Percentiles rank a stretch among this genome's conserved stretches.
phyloP scores from a whole-genome alignment of 2,113 vertebrate species.

The Xiphophorus couchianus region DNA sequence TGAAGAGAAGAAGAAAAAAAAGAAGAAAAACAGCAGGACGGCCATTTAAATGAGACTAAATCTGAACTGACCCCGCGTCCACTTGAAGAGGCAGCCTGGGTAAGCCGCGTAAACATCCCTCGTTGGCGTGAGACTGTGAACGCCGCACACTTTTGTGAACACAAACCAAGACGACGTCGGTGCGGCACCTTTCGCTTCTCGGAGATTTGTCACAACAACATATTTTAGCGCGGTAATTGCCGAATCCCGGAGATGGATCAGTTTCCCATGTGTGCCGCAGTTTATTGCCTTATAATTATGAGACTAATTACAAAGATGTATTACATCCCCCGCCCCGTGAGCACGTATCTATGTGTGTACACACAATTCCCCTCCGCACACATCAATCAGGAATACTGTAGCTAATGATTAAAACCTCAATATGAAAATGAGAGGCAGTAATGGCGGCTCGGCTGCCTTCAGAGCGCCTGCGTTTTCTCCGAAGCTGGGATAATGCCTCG shows the following conservation, averaged over 20 bases:
- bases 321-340: conserved; percentile 55
- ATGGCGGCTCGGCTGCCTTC: conserved; percentile 46
- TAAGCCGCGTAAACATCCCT: neutral
- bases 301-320: conserved; percentile 79
- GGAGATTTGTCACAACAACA: conserved; percentile 64
- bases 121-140: conserved; percentile 1
- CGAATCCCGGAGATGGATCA: conserved; percentile 63
- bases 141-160: conserved; percentile 2
- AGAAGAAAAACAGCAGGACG: conserved; percentile 3
- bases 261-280: conserved; percentile 65
- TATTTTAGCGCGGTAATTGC: conserved; percentile 61
- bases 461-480: conserved; percentile 26
- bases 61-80: neutral
- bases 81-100: neutral
- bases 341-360: conserved; percentile 17
- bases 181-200: conserved; percentile 36
- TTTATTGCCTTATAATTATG: conserved; percentile 80
- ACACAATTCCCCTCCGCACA: conserved; percentile 8
- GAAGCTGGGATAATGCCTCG: conserved; percentile 23
- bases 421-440: conserved; percentile 57
- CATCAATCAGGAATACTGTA: conserved; percentile 64
- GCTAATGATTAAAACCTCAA: conserved; percentile 68
- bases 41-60: conserved; percentile 28
- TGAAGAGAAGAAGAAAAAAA: neutral
- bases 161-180: conserved; percentile 14